A percentile compares a stretch with the other conserved stretches of the same genome.
Evolutionary conservation across 1,140 invertebrate genomes (phyloP).

Genomic region (Drosophila guanche): DNA sequence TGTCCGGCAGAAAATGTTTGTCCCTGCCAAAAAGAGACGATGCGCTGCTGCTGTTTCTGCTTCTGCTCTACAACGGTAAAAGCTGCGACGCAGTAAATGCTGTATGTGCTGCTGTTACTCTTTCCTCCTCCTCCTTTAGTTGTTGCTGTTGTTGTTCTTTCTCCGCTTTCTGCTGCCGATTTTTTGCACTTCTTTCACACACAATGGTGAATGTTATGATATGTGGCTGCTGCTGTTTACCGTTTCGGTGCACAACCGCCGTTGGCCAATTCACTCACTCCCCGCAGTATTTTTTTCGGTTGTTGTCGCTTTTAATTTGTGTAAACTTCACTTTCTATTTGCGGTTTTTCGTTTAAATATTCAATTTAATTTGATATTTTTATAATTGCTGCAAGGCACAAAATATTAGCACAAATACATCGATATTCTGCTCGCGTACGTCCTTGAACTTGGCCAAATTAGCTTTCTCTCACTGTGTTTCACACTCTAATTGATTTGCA

Average conservation of each 20-base stretch:
- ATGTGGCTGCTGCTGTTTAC: slow-evolving; percentile 31
- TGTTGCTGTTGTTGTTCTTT: slow-evolving; percentile 23
- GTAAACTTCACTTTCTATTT: slow-evolving; percentile 49
- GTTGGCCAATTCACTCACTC: slow-evolving; percentile 15
- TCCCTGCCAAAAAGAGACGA: slow-evolving; percentile 28
- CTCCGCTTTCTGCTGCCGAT: slow-evolving; percentile 21
- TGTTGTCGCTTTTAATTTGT: slow-evolving; percentile 30
- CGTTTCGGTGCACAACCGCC: slow-evolving; percentile 18
- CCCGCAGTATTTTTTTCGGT: slow-evolving; percentile 5
- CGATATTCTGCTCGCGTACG: slow-evolving; percentile 1
- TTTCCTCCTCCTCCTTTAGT: slow-evolving; percentile 3
- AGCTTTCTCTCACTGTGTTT: neutral
- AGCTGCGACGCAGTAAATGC: slow-evolving; percentile 70
- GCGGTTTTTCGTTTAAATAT: slow-evolving; percentile 17
- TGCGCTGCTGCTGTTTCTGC: slow-evolving; percentile 32
- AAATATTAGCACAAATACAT: neutral
- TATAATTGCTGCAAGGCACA: slow-evolving; percentile 28
- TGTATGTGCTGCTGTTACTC: slow-evolving; percentile 10
- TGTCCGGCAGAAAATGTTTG: slow-evolving; percentile 47
- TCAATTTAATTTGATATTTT: neutral
- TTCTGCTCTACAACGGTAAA: slow-evolving; percentile 60
- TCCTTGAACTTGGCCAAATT: slow-evolving; percentile 12
- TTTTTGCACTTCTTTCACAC: slow-evolving; percentile 18
- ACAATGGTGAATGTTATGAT: slow-evolving; percentile 49
- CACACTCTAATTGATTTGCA: slow-evolving; percentile 16